Percentiles rank a stretch among this genome's conserved stretches.
Evolutionary conservation across 2,113 vertebrate genomes (phyloP).

Genomic region (Gobiocypris rarus): DNA sequence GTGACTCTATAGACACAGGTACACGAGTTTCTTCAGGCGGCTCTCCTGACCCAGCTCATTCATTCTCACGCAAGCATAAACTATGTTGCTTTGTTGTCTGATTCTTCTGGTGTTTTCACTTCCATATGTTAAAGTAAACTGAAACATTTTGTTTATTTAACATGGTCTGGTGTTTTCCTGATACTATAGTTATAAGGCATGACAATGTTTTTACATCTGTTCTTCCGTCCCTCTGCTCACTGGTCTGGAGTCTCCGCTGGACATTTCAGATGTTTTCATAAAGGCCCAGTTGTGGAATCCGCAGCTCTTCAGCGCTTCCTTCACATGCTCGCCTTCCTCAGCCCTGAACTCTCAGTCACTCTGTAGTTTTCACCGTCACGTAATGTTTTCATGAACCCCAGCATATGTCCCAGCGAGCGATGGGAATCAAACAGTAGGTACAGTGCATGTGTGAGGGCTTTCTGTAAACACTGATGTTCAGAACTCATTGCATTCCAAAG

Average conservation of each 20-base stretch:
- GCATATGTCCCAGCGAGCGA: not conserved
- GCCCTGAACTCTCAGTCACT: not conserved
- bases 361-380: conserved; percentile 20
- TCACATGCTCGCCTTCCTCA: not conserved
- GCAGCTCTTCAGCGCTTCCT: conserved; percentile 8
- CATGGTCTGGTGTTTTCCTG: not conserved
- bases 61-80: not conserved
- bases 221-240: conserved; percentile 3
- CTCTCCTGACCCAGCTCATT: not conserved
- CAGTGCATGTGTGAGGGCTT: not conserved
- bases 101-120: not conserved
- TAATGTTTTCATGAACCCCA: conserved; percentile 18
- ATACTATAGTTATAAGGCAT: not conserved
- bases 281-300: conserved; percentile 11
- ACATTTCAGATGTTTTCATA: conserved; percentile 2
- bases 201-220: conserved; percentile 37
- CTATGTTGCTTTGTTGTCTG: not conserved
- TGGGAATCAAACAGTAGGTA: conserved; percentile 33
- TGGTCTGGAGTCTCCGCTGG: not conserved
- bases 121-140: not conserved
- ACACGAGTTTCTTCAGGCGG: not conserved
- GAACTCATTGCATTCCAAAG: not conserved
- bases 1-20: not conserved
- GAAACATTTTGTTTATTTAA: conserved; percentile 6
- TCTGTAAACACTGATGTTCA: not conserved